Conservation (phyloP, 2,888 invertebrate genomes). For the Drosophila mulleri region DNA sequence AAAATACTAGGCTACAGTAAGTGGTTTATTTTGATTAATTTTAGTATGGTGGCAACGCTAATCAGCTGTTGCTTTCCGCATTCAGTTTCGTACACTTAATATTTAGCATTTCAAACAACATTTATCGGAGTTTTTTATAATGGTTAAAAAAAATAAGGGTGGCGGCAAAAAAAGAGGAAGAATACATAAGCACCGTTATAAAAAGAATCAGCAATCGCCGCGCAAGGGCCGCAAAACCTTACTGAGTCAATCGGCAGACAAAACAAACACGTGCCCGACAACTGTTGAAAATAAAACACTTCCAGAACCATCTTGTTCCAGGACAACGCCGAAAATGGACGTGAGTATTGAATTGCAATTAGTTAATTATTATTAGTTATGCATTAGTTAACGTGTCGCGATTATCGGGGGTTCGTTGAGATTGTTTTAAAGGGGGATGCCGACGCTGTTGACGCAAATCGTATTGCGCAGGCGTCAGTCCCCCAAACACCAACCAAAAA, state of each 20-base stretch:
- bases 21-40: not conserved
- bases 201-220: not conserved
- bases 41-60: slow-evolving; percentile 21
- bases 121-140: not conserved
- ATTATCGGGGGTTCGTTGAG: slow-evolving; percentile 13
- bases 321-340: not conserved
- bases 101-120: not conserved
- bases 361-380: not conserved
- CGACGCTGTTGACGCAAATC: not conserved
- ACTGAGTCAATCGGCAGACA: no score
- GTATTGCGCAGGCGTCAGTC: slow-evolving; percentile 46
- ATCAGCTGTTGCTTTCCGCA: slow-evolving; percentile 38
- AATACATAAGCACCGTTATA: slow-evolving; percentile 12
- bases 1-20: not conserved
- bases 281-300: not conserved
- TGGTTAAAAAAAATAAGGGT: slow-evolving; percentile 26
- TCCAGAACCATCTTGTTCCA: not conserved
- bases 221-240: slow-evolving; percentile 3
- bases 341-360: slow-evolving; percentile 33
- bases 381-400: not conserved
- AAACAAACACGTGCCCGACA: slow-evolving; percentile 21
- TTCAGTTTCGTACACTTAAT: not conserved
- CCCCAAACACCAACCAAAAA: slow-evolving; percentile 11
- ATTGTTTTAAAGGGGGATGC: slow-evolving; percentile 28
- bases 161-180: not conserved